Evolutionary conservation across 2,113 vertebrate genomes (phyloP), one percentile per base, ranked within the genome.

Genomic region (Himantopus leucocephalus): DNA sequence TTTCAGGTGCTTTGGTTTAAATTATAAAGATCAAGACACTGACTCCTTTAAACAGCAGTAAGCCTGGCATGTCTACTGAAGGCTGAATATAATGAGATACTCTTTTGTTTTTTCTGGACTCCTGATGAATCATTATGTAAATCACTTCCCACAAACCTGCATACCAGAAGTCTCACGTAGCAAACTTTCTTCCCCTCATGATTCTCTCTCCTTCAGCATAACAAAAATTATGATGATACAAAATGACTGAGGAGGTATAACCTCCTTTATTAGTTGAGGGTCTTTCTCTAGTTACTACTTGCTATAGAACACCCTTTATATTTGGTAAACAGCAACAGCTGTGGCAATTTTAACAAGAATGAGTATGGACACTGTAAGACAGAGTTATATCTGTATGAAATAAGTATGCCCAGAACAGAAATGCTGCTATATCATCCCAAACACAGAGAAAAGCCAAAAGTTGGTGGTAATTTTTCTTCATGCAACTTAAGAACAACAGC

Each of bases 51-150:
- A 89, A 93, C 29, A 81, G 39, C 76, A 94, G 5, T 21, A 86
- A 77, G 41, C 21, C 22, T 80, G 50, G 32, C 41, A 62, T 10
- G 12, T 83, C 67, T 71, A 58, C 23, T 67, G 56, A 74, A 86
- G 68, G 52, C 35, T 94, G 83, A 89, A 48, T 35, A 77, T 43
- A 71, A 90, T 78, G 39, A 92, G 56, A 84, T 45, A 71, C 1
- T 77, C 34, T 82, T 82, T 72, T 79, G 50, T 22, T 92, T 94
- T n/a, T 88, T 50, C 82, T 86, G 79, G 52, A 17, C 34, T 37
- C 64, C 53, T 60, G 56, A 91, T 91, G 73, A 95, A 94, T 89
- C 64, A 68, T 66, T 85, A 95, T 68, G 88, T 50, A 93, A 91
- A 95, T 91, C 13, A 53, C 62, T 75, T 89, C 80, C 88, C 91